Percentiles rank a stretch among this genome's conserved stretches.
phyloP scores from a whole-genome alignment of 2,888 invertebrate genomes.

The Coelinius sp. region DNA sequence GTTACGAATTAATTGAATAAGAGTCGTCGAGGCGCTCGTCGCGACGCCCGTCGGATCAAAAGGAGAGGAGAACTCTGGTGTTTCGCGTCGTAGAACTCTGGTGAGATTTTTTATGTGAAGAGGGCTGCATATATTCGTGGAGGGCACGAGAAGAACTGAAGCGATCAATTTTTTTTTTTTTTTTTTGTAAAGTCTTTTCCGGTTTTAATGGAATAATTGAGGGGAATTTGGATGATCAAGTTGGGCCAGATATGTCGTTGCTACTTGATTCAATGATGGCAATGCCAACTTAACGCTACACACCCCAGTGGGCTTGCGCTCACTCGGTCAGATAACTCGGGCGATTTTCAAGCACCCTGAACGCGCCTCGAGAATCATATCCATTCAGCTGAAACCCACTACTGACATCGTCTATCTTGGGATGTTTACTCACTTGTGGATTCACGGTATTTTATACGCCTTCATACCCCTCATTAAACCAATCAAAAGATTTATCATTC shows the following conservation, averaged over 20 bases:
- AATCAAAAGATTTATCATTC: not conserved
- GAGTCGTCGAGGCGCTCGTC: slow-evolving; percentile 47
- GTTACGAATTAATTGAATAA: slow-evolving; percentile 63
- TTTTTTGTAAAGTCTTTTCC: too few relatives aligned
- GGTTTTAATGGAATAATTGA: not conserved
- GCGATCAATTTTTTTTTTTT: not conserved
- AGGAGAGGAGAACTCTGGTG: slow-evolving; percentile 5
- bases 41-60: slow-evolving; percentile 33
- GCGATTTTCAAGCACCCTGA: slow-evolving; percentile 60
- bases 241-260: slow-evolving; percentile 46
- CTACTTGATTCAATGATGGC: slow-evolving; percentile 60
- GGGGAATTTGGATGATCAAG: not conserved
- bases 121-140: not conserved
- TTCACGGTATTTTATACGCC: slow-evolving; percentile 40
- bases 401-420: slow-evolving; percentile 35
- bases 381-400: slow-evolving; percentile 45
- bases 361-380: slow-evolving; percentile 53
- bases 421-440: slow-evolving; percentile 57
- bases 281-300: slow-evolving; percentile 67
- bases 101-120: not conserved
- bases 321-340: slow-evolving; percentile 66
- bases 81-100: not conserved
- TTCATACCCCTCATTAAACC: not conserved
- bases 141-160: not conserved
- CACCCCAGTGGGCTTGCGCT: slow-evolving; percentile 60